phyloP scores from a whole-genome alignment of 2,797 vertebrate genomes.

The Xiphorhynchus erythropygius region DNA sequence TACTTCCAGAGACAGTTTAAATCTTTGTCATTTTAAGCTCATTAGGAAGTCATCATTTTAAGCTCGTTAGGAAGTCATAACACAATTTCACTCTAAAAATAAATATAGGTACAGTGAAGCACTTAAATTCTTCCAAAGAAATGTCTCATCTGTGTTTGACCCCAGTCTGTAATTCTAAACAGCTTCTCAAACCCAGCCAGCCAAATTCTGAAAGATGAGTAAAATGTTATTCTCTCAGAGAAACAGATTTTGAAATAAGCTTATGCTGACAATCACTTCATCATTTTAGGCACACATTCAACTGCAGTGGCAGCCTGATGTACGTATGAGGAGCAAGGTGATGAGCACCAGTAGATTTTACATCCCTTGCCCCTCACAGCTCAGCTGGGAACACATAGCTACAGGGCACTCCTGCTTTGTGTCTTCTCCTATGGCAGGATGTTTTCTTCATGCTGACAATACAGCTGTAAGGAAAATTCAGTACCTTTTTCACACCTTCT shows the following conservation, averaged over 20 bases:
- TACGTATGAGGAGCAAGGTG: fast-evolving
- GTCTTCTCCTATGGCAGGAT: background rate
- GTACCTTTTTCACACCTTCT: background rate
- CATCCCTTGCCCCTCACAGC: background rate
- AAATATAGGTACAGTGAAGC: background rate
- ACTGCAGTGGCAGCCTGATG: background rate
- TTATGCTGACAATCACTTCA: background rate
- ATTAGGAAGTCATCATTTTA: background rate
- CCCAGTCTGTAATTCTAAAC: background rate
- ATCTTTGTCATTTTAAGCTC: background rate
- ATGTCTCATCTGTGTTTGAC: background rate
- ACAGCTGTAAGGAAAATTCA: background rate
- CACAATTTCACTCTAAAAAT: slow-evolving; percentile 15
- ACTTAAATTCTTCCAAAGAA: background rate
- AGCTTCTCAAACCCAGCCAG: background rate
- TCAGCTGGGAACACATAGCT: background rate
- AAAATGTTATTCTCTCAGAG: background rate
- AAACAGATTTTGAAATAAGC: background rate
- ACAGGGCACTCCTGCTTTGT: background rate
- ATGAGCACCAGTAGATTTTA: background rate
- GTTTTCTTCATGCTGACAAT: background rate
- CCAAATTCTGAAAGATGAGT: background rate
- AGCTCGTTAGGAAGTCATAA: background rate
- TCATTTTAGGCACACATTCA: background rate
- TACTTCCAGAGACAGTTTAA: background rate